A percentile compares a stretch with the other conserved stretches of the same genome.
Conservation (phyloP, 2,888 invertebrate species). For the Philhelius pedissequus region DNA sequence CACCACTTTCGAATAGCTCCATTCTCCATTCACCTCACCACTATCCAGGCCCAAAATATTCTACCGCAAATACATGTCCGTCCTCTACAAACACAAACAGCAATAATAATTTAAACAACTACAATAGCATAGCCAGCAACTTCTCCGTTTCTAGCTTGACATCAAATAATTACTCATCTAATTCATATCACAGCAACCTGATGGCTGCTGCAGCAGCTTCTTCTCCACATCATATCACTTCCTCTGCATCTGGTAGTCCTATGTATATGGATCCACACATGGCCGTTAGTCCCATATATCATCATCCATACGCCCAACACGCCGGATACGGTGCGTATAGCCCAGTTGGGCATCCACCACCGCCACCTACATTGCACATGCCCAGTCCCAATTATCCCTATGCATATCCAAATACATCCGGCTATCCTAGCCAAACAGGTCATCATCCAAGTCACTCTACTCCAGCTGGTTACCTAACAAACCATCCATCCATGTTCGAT, state of each 20-base stretch:
- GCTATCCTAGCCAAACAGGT: slow-evolving; percentile 50
- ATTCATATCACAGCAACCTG: slow-evolving; percentile 78
- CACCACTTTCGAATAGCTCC: slow-evolving; percentile 42
- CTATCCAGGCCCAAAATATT: slow-evolving; percentile 55
- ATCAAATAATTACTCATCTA: slow-evolving; percentile 72
- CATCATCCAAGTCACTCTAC: slow-evolving; percentile 48
- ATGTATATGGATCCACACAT: slow-evolving; percentile 80
- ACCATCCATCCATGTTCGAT: slow-evolving; percentile 79
- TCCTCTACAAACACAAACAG: slow-evolving; percentile 40
- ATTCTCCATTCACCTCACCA: slow-evolving; percentile 26
- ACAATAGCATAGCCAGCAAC: slow-evolving; percentile 73
- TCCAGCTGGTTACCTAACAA: slow-evolving; percentile 70
- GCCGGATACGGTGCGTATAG: slow-evolving; percentile 73
- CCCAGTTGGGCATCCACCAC: slow-evolving; percentile 71
- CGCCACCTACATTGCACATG: slow-evolving; percentile 83
- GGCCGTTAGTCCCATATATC: slow-evolving; percentile 79
- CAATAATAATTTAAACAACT: slow-evolving; percentile 35
- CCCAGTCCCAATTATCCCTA: slow-evolving; percentile 86
- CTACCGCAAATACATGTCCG: slow-evolving; percentile 45
- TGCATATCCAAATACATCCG: slow-evolving; percentile 75
- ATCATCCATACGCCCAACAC: slow-evolving; percentile 76
- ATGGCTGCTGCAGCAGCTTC: slow-evolving; percentile 77
- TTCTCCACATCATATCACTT: slow-evolving; percentile 71
- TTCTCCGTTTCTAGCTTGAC: slow-evolving; percentile 79
- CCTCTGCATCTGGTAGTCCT: slow-evolving; percentile 71